Evolutionary conservation across 2,888 invertebrate genomes (phyloP).

Genomic region (Ennomos erosarius): DNA sequence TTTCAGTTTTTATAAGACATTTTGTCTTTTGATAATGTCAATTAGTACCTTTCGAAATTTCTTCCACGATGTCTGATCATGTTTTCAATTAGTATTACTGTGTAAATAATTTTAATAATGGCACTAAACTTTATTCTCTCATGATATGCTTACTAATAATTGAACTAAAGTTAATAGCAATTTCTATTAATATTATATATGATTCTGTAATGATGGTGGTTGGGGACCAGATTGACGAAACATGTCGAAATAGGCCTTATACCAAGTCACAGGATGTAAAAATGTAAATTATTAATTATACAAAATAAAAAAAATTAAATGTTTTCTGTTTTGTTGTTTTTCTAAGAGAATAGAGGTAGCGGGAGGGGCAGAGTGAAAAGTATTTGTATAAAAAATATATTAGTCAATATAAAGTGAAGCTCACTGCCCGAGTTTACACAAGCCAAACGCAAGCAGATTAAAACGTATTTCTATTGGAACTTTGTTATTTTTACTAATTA

Average conservation of each 20-base stretch:
- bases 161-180: constrained; percentile 1
- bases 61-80: background rate
- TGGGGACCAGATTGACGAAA: constrained; percentile 70
- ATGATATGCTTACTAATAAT: constrained; percentile 10
- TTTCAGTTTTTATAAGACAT: too few relatives aligned
- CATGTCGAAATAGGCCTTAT: constrained; percentile 63
- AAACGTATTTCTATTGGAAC: background rate
- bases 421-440: too few relatives aligned
- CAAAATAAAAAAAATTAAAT: too few relatives aligned
- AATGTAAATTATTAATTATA: background rate
- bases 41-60: constrained; percentile 10
- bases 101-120: constrained; percentile 16
- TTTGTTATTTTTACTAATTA: constrained; percentile 25
- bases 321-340: too few relatives aligned
- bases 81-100: constrained; percentile 1
- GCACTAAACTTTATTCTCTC: constrained; percentile 9
- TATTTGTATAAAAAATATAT: too few relatives aligned
- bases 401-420: too few relatives aligned
- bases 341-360: too few relatives aligned
- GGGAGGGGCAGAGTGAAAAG: too few relatives aligned
- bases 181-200: constrained; percentile 32
- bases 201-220: constrained; percentile 70
- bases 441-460: too few relatives aligned
- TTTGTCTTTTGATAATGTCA: constrained; percentile 11
- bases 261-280: constrained; percentile 53